Conservation (phyloP, 2,888 invertebrate genomes). For the Oscheius myriophilus region DNA sequence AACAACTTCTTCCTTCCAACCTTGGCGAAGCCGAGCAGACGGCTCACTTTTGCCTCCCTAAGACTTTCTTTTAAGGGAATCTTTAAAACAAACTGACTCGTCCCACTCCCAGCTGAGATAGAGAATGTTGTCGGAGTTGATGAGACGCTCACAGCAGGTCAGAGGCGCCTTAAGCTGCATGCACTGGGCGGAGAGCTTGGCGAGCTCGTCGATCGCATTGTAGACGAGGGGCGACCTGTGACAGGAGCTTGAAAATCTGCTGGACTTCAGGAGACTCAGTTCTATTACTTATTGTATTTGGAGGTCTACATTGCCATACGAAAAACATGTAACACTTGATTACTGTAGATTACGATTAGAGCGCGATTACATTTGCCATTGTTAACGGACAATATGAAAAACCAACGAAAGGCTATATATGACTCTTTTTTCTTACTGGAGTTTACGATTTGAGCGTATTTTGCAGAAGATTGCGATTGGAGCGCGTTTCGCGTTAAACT, state of each 20-base stretch:
- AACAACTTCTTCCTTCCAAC: slow-evolving; percentile 89
- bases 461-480: too few relatives aligned
- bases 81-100: slow-evolving; percentile 46
- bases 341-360: too few relatives aligned
- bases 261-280: background rate
- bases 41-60: slow-evolving; percentile 55
- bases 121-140: slow-evolving; percentile 58
- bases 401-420: too few relatives aligned
- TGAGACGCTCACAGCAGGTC: slow-evolving; percentile 55
- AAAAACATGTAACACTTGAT: too few relatives aligned
- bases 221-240: slow-evolving; percentile 45
- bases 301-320: too few relatives aligned
- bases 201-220: slow-evolving; percentile 50
- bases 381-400: too few relatives aligned
- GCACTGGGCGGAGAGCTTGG: slow-evolving; percentile 57
- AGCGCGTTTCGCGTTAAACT: too few relatives aligned
- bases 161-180: slow-evolving; percentile 52
- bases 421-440: too few relatives aligned
- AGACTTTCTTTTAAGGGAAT: background rate
- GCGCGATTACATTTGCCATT: too few relatives aligned
- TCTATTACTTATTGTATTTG: too few relatives aligned
- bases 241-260: background rate
- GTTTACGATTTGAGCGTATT: too few relatives aligned
- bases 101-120: slow-evolving; percentile 64
- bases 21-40: slow-evolving; percentile 83